Percentiles rank a stretch among this genome's conserved stretches.
These are phyloP conservation scores for Poecile atricapillus DNA, from an alignment of 2,113 vertebrate genomes.

Conservation along the genomic window DNA sequence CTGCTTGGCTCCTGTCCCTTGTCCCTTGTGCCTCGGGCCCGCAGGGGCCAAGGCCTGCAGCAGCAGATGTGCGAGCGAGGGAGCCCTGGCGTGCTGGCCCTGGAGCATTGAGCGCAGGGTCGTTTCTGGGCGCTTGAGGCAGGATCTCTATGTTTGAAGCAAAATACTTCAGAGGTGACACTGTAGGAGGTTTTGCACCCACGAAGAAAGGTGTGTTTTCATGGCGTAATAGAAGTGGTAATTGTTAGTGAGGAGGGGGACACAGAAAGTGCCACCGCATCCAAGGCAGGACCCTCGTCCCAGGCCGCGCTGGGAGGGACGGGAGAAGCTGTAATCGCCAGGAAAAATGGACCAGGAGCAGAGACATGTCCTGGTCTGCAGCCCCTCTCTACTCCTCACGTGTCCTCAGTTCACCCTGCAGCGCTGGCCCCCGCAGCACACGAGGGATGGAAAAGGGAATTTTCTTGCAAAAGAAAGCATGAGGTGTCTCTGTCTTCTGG, in stretches of 20 bases:
- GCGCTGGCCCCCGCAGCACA: background rate
- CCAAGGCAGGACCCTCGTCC: rapidly evolving
- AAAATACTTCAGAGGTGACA: background rate
- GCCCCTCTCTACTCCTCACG: rapidly evolving
- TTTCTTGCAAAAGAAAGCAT: background rate
- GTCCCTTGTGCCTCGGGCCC: background rate
- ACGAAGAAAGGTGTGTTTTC: background rate
- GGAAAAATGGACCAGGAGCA: background rate
- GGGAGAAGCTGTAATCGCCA: rapidly evolving
- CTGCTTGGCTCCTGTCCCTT: rapidly evolving
- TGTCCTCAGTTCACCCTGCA: background rate
- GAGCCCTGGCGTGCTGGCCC: background rate
- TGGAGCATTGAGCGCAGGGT: rapidly evolving
- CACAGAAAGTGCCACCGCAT: rapidly evolving
- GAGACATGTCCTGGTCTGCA: background rate
- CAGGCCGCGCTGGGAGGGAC: rapidly evolving
- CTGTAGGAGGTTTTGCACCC: background rate
- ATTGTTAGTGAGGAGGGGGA: background rate
- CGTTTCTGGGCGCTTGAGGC: background rate
- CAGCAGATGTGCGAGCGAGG: background rate
- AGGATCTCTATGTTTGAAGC: background rate
- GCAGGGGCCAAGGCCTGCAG: rapidly evolving
- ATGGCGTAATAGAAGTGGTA: background rate
- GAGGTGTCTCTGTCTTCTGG: background rate
- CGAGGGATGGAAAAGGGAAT: background rate